Base-by-base conservation (phyloP, 2,113 vertebrate genomes). In the Gallinago undulata region DNA sequence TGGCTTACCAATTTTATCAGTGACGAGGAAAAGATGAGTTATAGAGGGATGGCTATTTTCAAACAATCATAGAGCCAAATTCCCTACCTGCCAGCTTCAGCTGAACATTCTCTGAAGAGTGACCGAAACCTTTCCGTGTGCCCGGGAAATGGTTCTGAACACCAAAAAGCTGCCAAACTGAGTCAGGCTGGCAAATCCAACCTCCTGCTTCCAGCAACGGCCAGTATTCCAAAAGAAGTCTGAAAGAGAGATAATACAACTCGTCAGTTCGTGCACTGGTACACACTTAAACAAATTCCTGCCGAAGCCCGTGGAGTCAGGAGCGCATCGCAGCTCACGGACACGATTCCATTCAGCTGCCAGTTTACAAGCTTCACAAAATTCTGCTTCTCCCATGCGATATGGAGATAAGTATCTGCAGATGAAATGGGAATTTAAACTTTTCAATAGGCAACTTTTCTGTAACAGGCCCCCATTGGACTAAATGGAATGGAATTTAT, bases 271-370 rank as follows among this genome's bases (percentile, higher is more conserved):
- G 28, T 51, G 64, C 35, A 50, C 41, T n/a, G 39, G 35, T 66
- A 80, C 9, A 33, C 11, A 57, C 22, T 14, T 16, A 39, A 90
- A 87, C 59, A 63, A 68, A 45, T 10, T 8, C n/a, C n/a, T 84
- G 33, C 77, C 19, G 15, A 76, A 81, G 60, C 16, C 41, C 50
- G 6, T 37, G 2, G 6, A 48, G 37, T 75, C 64, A 64, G 3
- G 6, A 72, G 21, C 3, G 7, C 11, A 24, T 50, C 6, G 0
- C 13, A n/a, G 27, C 19, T 43, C 27, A 62, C 8, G 13, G 5
- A 18, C 11, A 2, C 12, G 9, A 50, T 15, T 73, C 33, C 45
- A 7, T n/a, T 43, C 19, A 88, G 57, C 48, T 83, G 24, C 24
- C 35, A 28, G 10, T 48, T 74, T 31, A 33, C 10, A 80, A 31